Evolutionary conservation across 2,797 vertebrate species (phyloP), one percentile per base, ranked within the genome.

Genomic region (Muraenolepis orangiensis): DNA sequence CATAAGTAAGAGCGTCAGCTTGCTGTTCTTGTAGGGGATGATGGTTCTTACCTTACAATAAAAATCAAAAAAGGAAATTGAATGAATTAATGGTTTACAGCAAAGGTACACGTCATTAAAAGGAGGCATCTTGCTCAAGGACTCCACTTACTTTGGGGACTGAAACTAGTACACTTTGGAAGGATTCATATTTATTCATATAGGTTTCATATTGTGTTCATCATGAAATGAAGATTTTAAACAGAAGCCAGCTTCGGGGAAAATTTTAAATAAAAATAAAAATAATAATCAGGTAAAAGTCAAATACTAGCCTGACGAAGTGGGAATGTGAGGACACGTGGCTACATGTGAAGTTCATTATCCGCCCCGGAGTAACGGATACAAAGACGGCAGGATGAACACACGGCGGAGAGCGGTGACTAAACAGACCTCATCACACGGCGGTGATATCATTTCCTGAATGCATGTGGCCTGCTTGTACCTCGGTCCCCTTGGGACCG

Each of bases 21-120:
- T 99, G 93, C 98, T 99, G 92, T 98, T 96, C 82, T 97, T 91
- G 87, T 99, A 99, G n/a, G 98, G 98, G 89, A 99, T 96, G 80
- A n/a, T 97, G 96, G 28, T n/a, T n/a, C 94, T 91, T 78, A 95
- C 97, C 89, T 96, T 99, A 87, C 88, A 96, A 96, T 99, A 87
- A 86, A 93, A 90, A n/a, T n/a, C 76, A 78, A 81, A 87, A 5
- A 0, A 81, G n/a, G 84, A 71, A 69, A n/a, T n/a, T n/a, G n/a
- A n/a, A n/a, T n/a, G n/a, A n/a, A n/a, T n/a, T n/a, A n/a, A n/a
- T n/a, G n/a, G n/a, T n/a, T n/a, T n/a, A n/a, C n/a, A n/a, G n/a
- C n/a, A n/a, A n/a, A n/a, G n/a, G n/a, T n/a, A n/a, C n/a, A n/a
- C n/a, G n/a, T n/a, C n/a, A n/a, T n/a, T n/a, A n/a, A n/a, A n/a